These are phyloP conservation scores for Metopolophium dirhodum DNA, from an alignment of 1,140 invertebrate species.

Conservation along the genomic window DNA sequence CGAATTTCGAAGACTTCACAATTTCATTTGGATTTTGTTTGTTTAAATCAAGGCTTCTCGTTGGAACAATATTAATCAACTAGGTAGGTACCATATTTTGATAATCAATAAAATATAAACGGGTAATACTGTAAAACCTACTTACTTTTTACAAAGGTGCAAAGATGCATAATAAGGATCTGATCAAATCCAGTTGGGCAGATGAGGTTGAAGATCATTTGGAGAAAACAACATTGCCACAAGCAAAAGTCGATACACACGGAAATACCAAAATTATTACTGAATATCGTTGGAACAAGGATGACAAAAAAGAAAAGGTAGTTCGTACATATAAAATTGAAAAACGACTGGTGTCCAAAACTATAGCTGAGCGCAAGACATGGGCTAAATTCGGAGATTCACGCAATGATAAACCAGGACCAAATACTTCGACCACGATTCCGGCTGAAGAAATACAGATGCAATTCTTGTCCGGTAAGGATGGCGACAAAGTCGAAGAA, in stretches of 20 bases:
- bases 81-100: not conserved
- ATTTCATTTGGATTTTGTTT: not conserved
- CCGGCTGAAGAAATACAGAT: conserved; percentile 93
- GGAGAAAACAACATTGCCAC: conserved; percentile 75
- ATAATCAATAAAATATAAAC: not conserved
- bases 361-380: conserved; percentile 88
- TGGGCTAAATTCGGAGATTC: conserved; percentile 96
- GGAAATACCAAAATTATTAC: conserved; percentile 89
- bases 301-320: conserved; percentile 84
- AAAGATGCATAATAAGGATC: conserved; percentile 38
- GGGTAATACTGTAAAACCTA: no score
- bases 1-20: no score
- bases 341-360: conserved; percentile 88
- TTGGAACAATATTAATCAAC: not conserved
- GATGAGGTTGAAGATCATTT: conserved; percentile 83
- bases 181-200: conserved; percentile 78
- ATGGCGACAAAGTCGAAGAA: conserved; percentile 85
- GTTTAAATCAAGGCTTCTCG: not conserved
- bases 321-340: conserved; percentile 91
- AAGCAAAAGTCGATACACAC: conserved; percentile 80
- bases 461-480: conserved; percentile 87
- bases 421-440: conserved; percentile 95
- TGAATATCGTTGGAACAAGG: conserved; percentile 90
- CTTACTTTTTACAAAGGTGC: not conserved
- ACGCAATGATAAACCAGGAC: conserved; percentile 87